Conservation (phyloP, 2,113 vertebrate genomes). For the Vulpes ferrilata region DNA sequence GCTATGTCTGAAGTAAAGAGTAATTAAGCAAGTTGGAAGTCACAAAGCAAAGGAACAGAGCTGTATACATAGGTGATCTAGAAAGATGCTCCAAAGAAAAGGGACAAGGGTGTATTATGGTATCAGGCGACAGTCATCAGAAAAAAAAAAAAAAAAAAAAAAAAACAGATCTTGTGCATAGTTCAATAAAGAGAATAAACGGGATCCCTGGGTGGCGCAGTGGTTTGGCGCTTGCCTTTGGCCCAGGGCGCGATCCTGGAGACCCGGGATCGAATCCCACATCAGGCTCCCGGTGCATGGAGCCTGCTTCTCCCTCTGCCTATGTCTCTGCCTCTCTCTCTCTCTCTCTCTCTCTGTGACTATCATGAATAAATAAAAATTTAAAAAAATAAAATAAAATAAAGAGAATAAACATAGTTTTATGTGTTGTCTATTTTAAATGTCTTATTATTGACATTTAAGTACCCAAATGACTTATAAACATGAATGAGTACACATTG, state of each 20-base stretch:
- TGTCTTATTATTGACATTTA: not conserved
- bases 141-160: not conserved
- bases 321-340: no score
- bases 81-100: not conserved
- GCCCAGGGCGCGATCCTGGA: no score
- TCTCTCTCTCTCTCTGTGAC: no score
- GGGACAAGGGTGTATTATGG: not conserved
- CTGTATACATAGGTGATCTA: not conserved
- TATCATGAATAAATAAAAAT: no score
- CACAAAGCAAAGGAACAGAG: not conserved
- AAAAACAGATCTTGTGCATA: not conserved
- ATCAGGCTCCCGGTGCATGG: no score
- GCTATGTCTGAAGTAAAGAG: not conserved
- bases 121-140: not conserved
- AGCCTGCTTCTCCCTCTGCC: no score
- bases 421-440: not conserved
- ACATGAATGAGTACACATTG: not conserved
- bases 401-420: not conserved
- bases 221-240: no score
- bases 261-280: no score
- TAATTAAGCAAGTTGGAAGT: not conserved
- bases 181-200: not conserved
- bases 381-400: not conserved
- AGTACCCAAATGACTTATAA: not conserved
- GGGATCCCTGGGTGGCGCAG: no score